Evolutionary conservation across 2,888 invertebrate species (phyloP), one percentile per base, ranked within the genome.

Genomic region (Cheilosia urbana): DNA sequence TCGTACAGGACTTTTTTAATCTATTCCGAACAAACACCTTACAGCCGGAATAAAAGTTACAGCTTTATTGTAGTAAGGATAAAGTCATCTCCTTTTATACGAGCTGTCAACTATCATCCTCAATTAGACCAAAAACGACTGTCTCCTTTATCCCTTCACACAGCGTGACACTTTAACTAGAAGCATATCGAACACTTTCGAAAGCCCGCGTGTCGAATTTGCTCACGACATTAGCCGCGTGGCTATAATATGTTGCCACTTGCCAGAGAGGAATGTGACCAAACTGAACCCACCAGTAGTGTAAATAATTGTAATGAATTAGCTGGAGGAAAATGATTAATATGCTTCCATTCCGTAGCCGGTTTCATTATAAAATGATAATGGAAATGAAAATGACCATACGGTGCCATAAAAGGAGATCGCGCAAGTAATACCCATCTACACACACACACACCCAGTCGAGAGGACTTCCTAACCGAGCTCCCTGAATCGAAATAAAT

Each of bases 271-370:
- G 75, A 84, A 84, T 80, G 80, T 71, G 75, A 75, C 75, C 80
- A 60, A 63, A 68, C 49, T 63, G 55, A 57, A 37, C 19, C 4
- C 34, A 34, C 34, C 66, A 58, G 51, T 68, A 79, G 37, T 37
- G 37, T 81, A 81, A 85, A 85, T 76, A 81, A 85, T 77, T 72
- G 76, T 77, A 85, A 77, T 81, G 85, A 85, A 85, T 81, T 85
- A 72, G 81, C 45, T 60, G 57, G 34, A 62, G 76, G 62, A 68
- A 66, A 49, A 72, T 85, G 80, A 85, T 85, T 85, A 85, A 85
- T 85, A 49, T 47, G 19, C 72, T 24, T 21, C 55, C 69, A 76
- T 63, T 62, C 40, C 66, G 53, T 55, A 58, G 42, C 45, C 55
- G 76, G 57, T 76, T 72, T 68, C 72, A 80, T 81, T 85, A 30